Evolutionary conservation across 2,113 vertebrate species (phyloP).

Genomic region (Pterophyllum scalare): DNA sequence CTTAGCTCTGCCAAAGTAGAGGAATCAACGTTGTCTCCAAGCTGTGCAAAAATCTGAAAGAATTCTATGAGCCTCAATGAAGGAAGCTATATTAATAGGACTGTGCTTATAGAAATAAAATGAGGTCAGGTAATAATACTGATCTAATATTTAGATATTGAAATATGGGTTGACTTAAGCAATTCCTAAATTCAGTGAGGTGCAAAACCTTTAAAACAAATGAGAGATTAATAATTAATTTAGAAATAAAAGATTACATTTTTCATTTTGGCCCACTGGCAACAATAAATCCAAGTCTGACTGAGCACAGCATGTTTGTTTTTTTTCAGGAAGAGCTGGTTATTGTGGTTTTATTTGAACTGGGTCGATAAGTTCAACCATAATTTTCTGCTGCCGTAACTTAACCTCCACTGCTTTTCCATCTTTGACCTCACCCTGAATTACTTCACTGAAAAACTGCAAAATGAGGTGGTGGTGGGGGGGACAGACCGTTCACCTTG

Average conservation of each 20-base stretch:
- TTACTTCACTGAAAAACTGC: not conserved
- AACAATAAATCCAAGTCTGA: not conserved
- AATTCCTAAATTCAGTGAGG: not conserved
- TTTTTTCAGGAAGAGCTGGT: not conserved
- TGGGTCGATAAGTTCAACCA: not conserved
- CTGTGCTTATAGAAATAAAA: not conserved
- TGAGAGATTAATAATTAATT: not conserved
- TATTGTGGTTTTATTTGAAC: constrained; percentile 13
- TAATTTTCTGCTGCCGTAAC: not conserved
- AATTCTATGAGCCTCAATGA: not conserved
- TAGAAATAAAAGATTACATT: not conserved
- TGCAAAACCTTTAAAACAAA: not conserved
- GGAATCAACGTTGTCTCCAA: not conserved
- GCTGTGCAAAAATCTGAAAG: not conserved
- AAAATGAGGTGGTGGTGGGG: too few species aligned
- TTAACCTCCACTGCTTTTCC: not conserved
- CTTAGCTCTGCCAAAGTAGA: not conserved
- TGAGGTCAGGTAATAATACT: not conserved
- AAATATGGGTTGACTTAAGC: not conserved
- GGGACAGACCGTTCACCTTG: not conserved
- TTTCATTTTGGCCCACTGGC: not conserved
- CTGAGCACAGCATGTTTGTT: not conserved
- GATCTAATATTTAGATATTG: not conserved
- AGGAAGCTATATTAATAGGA: not conserved
- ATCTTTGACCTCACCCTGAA: not conserved